Conservation (phyloP, 2,113 vertebrate genomes). For the Pteropus alecto region DNA sequence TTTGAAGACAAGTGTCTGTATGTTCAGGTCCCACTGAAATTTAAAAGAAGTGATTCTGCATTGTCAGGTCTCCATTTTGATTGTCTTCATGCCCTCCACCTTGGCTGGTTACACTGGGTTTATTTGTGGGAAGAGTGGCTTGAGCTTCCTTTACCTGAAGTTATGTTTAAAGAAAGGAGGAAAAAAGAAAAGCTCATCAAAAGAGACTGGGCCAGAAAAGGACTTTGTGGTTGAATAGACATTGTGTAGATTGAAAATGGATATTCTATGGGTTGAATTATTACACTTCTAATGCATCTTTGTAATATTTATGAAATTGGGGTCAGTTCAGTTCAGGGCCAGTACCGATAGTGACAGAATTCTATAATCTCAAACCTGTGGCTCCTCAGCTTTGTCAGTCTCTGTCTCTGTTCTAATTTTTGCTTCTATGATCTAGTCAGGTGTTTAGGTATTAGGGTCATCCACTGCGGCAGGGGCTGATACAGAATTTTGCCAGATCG, state of each 20-base stretch:
- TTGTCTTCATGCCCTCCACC: background rate
- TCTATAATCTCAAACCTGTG: fast-evolving
- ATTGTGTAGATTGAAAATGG: background rate
- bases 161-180: background rate
- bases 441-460: background rate
- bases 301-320: background rate
- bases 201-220: background rate
- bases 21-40: background rate
- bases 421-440: background rate
- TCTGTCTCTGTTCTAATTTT: background rate
- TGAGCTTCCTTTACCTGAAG: background rate
- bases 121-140: background rate
- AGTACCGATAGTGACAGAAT: background rate
- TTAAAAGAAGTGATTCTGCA: background rate
- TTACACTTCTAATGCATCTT: too few species aligned
- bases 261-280: background rate
- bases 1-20: background rate
- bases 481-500: background rate
- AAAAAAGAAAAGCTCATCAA: background rate
- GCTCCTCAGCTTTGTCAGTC: background rate
- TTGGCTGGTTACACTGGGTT: background rate
- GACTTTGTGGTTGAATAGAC: background rate
- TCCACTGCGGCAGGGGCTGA: background rate
- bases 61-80: background rate
- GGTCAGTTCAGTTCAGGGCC: background rate